phyloP scores from a whole-genome alignment of 2,888 invertebrate genomes.

The Brassicogethes aeneus region DNA sequence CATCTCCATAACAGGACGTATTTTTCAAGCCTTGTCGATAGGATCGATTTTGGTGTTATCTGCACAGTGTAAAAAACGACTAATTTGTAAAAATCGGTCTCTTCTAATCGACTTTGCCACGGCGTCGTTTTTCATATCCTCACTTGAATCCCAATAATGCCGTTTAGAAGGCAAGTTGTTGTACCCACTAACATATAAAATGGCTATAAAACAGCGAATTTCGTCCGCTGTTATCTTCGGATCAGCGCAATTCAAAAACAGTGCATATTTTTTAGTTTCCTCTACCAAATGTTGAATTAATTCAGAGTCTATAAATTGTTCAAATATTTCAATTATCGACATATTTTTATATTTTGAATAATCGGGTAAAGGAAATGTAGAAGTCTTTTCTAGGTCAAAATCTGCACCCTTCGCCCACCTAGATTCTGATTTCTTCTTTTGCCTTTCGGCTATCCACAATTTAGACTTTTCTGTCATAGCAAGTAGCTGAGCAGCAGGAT shows the following conservation, averaged over 20 bases:
- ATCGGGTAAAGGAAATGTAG: background rate
- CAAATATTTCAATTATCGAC: constrained; percentile 9
- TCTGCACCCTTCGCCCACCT: too few relatives aligned
- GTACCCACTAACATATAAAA: constrained; percentile 19
- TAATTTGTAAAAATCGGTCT: too few relatives aligned
- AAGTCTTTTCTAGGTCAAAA: too few relatives aligned
- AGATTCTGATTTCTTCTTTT: too few relatives aligned
- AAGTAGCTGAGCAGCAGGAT: too few relatives aligned
- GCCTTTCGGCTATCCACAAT: too few relatives aligned
- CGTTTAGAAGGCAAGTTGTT: constrained; percentile 15
- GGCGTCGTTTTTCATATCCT: constrained; percentile 14
- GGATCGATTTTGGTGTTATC: constrained; percentile 17
- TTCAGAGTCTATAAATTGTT: constrained; percentile 10
- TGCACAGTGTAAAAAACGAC: constrained; percentile 17
- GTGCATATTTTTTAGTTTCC: constrained; percentile 11
- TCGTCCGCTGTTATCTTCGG: constrained; percentile 8
- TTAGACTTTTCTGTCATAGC: too few relatives aligned
- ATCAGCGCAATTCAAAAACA: constrained; percentile 10
- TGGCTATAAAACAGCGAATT: constrained; percentile 14
- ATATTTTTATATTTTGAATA: background rate
- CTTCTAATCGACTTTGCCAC: constrained; percentile 17
- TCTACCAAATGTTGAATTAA: constrained; percentile 7
- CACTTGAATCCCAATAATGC: constrained; percentile 18
- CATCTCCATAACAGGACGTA: constrained; percentile 16
- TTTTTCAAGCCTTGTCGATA: constrained; percentile 22